Conservation (phyloP, 2,888 invertebrate genomes). For the Rhamnusium bicolor region DNA sequence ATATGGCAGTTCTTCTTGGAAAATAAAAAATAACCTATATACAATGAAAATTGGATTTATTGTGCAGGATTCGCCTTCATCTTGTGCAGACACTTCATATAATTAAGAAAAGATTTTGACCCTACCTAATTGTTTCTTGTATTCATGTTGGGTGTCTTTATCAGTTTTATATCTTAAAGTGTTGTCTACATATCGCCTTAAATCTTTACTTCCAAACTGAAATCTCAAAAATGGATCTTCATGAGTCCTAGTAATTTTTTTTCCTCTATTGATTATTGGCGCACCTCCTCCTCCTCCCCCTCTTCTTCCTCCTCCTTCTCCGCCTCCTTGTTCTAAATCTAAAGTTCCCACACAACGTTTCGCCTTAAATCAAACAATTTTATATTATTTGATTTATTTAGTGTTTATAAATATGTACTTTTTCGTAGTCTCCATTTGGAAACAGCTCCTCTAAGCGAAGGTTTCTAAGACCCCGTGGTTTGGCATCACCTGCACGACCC, state of each 20-base stretch:
- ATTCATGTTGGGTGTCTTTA: constrained; percentile 73
- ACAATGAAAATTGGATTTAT: too few relatives aligned
- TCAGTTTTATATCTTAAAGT: constrained; percentile 79
- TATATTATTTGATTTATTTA: neutral
- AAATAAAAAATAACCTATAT: too few relatives aligned
- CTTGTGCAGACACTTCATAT: neutral
- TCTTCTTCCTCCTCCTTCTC: constrained; percentile 67
- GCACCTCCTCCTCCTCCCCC: constrained; percentile 69
- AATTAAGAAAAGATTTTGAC: neutral
- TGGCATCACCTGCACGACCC: constrained; percentile 73
- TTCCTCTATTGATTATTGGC: constrained; percentile 65
- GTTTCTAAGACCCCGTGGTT: constrained; percentile 76
- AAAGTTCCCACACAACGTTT: constrained; percentile 65
- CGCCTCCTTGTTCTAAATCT: constrained; percentile 65
- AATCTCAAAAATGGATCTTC: constrained; percentile 79
- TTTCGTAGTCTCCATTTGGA: constrained; percentile 74
- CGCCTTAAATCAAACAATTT: constrained; percentile 53
- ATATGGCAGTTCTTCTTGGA: too few relatives aligned
- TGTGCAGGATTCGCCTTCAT: too few relatives aligned
- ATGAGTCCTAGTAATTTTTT: constrained; percentile 64
- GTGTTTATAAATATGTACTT: constrained; percentile 61
- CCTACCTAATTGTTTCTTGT: constrained; percentile 77
- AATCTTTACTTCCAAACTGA: constrained; percentile 74
- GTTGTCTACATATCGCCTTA: constrained; percentile 80
- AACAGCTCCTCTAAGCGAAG: constrained; percentile 79